These are phyloP conservation scores for Amphiduros pacificus DNA, from an alignment of 2,888 invertebrate species.

Conservation along the genomic window DNA sequence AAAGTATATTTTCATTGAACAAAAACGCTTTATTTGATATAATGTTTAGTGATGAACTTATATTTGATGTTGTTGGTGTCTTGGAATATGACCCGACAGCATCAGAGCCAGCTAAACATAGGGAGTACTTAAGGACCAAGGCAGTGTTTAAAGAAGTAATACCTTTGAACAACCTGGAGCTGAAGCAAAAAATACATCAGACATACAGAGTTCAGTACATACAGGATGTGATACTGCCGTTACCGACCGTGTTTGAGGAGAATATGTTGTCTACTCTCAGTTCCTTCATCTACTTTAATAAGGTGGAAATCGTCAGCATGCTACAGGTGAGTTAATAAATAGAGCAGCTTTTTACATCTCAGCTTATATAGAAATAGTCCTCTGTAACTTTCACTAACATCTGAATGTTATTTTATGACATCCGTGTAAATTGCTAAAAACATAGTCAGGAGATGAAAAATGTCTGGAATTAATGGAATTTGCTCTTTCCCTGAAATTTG, in stretches of 20 bases:
- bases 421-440: too few relatives aligned
- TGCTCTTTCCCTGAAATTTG: too few relatives aligned
- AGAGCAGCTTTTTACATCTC: too few relatives aligned
- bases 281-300: slow-evolving; percentile 99
- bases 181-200: slow-evolving; percentile 97
- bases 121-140: slow-evolving; percentile 91
- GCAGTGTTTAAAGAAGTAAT: slow-evolving; percentile 74
- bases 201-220: slow-evolving; percentile 99
- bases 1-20: slow-evolving; percentile 97
- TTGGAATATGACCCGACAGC: slow-evolving; percentile 92
- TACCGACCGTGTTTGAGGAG: slow-evolving; percentile 98
- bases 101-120: slow-evolving; percentile 69
- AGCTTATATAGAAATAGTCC: too few relatives aligned
- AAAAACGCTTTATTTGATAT: slow-evolving; percentile 96
- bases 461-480: too few relatives aligned
- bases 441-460: too few relatives aligned
- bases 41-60: slow-evolving; percentile 93
- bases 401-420: too few relatives aligned
- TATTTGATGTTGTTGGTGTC: slow-evolving; percentile 90
- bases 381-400: too few relatives aligned
- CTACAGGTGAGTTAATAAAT: slow-evolving; percentile 78
- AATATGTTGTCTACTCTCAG: slow-evolving; percentile 96
- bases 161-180: slow-evolving; percentile 91
- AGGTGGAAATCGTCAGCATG: slow-evolving; percentile 97
- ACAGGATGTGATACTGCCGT: slow-evolving; percentile 93